A percentile compares a stretch with the other conserved stretches of the same genome.
These are phyloP conservation scores for Drosophila yooni DNA, from an alignment of 2,888 invertebrate species.

Conservation along the genomic window DNA sequence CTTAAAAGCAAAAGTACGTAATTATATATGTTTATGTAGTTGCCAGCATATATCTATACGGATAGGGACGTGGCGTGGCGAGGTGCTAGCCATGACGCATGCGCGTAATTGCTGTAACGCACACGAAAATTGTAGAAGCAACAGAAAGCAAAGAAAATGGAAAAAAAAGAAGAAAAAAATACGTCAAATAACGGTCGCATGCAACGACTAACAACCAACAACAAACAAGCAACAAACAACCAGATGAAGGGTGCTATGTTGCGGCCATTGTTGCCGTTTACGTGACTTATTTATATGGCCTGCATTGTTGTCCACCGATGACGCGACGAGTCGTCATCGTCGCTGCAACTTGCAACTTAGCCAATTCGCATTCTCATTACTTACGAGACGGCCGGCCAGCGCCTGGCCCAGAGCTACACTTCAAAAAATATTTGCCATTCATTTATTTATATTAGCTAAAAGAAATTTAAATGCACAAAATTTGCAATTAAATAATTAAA, in stretches of 20 bases:
- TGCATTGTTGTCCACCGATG: slow-evolving; percentile 46
- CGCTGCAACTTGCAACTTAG: slow-evolving; percentile 33
- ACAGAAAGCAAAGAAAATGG: background rate
- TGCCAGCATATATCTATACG: background rate
- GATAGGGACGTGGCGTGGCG: background rate
- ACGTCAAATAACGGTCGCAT: slow-evolving; percentile 15
- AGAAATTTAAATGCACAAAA: background rate
- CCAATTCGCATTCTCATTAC: slow-evolving; percentile 82
- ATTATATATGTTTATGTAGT: slow-evolving; percentile 45
- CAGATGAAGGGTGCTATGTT: slow-evolving; percentile 14
- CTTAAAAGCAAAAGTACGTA: slow-evolving; percentile 64
- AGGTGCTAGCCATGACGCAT: slow-evolving; percentile 67
- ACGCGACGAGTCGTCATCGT: slow-evolving; percentile 11
- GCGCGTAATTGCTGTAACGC: slow-evolving; percentile 71
- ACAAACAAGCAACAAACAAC: slow-evolving; percentile 13
- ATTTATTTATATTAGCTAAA: background rate
- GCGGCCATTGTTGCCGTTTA: slow-evolving; percentile 34
- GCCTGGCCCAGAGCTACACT: slow-evolving; percentile 15
- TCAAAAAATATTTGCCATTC: background rate
- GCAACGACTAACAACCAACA: slow-evolving; percentile 17
- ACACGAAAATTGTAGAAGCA: slow-evolving; percentile 46
- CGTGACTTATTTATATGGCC: slow-evolving; percentile 60
- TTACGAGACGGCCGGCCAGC: slow-evolving; percentile 41
- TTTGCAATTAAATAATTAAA: too few species aligned
- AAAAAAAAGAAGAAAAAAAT: background rate